Conservation (phyloP, 2,888 invertebrate genomes). For the Catocala nupta region DNA sequence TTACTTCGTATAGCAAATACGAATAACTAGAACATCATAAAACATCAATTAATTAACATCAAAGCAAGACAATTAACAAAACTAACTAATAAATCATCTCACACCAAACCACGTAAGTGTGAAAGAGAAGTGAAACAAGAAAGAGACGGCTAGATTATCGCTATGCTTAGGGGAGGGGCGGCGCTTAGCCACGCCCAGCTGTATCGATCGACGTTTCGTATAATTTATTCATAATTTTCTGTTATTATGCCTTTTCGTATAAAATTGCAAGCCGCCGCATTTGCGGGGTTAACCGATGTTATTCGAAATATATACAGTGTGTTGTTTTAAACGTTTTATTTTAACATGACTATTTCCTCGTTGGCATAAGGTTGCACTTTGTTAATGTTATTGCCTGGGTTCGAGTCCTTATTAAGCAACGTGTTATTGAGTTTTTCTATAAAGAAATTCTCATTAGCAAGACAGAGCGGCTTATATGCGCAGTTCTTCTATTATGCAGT, state of each 20-base stretch:
- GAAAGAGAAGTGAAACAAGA: constrained; percentile 46
- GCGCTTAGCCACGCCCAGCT: constrained; percentile 67
- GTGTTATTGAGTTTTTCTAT: too few relatives aligned
- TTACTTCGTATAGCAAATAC: constrained; percentile 1
- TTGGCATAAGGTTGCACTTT: too few relatives aligned
- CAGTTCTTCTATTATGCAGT: too few relatives aligned
- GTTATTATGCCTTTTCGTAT: constrained; percentile 62
- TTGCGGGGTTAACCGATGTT: constrained; percentile 40
- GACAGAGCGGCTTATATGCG: too few relatives aligned
- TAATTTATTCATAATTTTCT: constrained; percentile 83
- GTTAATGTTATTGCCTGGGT: too few relatives aligned
- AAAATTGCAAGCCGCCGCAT: constrained; percentile 35
- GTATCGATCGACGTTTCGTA: constrained; percentile 70
- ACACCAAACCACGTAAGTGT: constrained; percentile 20
- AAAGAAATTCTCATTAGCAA: too few relatives aligned
- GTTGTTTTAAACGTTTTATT: background rate
- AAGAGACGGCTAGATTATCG: constrained; percentile 54
- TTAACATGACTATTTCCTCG: too few relatives aligned
- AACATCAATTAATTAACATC: constrained; percentile 22
- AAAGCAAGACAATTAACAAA: constrained; percentile 31
- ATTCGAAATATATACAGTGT: constrained; percentile 13
- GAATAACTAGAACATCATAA: constrained; percentile 9
- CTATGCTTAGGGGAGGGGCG: constrained; percentile 53
- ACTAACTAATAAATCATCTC: constrained; percentile 25
- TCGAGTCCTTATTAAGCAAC: too few relatives aligned